Evolutionary conservation across 2,113 vertebrate species (phyloP).

Genomic region (Psittacus erithacus): DNA sequence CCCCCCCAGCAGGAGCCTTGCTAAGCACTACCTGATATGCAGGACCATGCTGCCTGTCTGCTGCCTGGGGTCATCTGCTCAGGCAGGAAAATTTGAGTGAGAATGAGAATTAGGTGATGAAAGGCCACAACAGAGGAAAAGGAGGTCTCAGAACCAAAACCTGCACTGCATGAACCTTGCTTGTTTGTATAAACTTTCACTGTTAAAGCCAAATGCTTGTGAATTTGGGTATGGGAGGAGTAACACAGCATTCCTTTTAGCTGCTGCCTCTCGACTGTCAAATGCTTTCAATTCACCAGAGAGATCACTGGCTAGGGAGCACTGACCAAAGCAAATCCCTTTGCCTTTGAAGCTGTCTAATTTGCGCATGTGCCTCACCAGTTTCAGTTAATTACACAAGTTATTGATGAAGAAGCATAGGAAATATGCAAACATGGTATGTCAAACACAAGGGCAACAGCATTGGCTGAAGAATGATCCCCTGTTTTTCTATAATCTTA

Average conservation of each 20-base stretch:
- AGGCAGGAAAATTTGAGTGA: not conserved
- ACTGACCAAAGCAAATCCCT: not conserved
- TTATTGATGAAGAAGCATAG: not conserved
- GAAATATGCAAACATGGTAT: not conserved
- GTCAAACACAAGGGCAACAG: not conserved
- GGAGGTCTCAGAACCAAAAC: not conserved
- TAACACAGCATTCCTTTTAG: not conserved
- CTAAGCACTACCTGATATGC: not conserved
- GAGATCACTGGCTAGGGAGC: not conserved
- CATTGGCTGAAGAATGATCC: not conserved
- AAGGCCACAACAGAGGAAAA: not conserved
- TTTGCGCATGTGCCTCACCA: not conserved
- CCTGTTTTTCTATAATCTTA: not conserved
- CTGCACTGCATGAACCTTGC: not conserved
- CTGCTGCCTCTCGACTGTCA: not conserved
- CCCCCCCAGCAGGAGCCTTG: not conserved
- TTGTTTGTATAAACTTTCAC: not conserved
- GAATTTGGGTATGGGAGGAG: not conserved
- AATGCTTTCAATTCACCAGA: not conserved
- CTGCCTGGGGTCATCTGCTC: not conserved
- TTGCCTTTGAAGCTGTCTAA: not conserved
- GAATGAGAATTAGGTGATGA: not conserved
- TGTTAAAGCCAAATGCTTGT: not conserved
- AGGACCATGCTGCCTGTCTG: not conserved
- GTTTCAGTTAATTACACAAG: not conserved